These are phyloP conservation scores for Mastomys natalensis DNA, from an alignment of 2,113 vertebrate genomes.

Conservation along the genomic window DNA sequence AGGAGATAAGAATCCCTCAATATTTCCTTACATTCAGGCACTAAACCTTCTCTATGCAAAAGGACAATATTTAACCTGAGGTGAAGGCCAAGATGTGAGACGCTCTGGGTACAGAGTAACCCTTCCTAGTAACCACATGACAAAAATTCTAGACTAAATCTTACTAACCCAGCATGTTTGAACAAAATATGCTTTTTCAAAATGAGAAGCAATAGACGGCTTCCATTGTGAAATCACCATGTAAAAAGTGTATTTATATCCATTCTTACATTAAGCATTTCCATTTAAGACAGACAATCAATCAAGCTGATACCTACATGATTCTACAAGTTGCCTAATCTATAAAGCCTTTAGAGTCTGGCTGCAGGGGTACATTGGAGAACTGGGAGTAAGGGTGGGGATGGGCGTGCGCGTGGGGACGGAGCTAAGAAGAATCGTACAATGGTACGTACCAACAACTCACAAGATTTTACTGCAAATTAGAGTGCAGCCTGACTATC, in stretches of 20 bases:
- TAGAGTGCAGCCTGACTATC: neutral
- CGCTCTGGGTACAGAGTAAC: neutral
- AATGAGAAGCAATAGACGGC: slow-evolving; percentile 22
- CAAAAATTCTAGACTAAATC: slow-evolving; percentile 33
- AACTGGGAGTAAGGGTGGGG: neutral
- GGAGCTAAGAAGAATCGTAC: too few species aligned
- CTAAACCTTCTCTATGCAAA: slow-evolving; percentile 35
- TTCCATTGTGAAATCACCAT: slow-evolving; percentile 20
- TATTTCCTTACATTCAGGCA: neutral
- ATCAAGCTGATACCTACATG: slow-evolving; percentile 13
- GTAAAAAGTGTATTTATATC: slow-evolving; percentile 30
- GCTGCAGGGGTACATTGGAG: neutral
- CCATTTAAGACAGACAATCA: slow-evolving; percentile 52
- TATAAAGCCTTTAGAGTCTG: neutral
- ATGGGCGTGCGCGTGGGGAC: accelerated
- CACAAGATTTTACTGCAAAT: neutral
- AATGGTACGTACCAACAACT: neutral
- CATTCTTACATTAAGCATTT: slow-evolving; percentile 49
- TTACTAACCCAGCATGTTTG: neutral
- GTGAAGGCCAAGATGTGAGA: neutral
- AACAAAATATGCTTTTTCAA: slow-evolving; percentile 53
- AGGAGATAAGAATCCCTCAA: slow-evolving; percentile 25
- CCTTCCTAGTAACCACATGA: slow-evolving; percentile 1
- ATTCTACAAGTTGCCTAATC: slow-evolving; percentile 33
- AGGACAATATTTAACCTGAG: slow-evolving; percentile 50